Base-by-base conservation (phyloP, 2,797 vertebrate species). In the Rhynchotus rufescens region DNA sequence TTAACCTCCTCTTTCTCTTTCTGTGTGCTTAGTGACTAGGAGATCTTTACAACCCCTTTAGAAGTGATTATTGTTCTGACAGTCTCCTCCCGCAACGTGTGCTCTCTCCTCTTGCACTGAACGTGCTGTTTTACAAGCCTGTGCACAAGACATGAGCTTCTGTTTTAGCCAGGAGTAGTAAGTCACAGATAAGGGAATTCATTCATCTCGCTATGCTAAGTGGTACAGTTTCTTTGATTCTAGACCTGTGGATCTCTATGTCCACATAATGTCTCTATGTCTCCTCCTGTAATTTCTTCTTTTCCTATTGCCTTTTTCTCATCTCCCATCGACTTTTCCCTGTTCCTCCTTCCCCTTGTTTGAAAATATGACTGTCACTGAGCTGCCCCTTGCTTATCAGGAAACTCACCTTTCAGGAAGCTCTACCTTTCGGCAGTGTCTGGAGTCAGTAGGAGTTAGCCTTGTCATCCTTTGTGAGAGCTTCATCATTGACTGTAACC, bases 381-480 rank as follows among this genome's bases (percentile, higher is more conserved):
- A 89, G 85, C 76, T 90, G 44, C 81, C 42, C 68, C 76, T 92
- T 6, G 38, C 76, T 90, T 61, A 86, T 86, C 91, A 90, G 51
- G 56, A 86, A 92, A 76, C 22, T 25, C 75, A 81, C 72, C 67
- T 90, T 94, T 94, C 80, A 88, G 82, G 80, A 83, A 84, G 61
- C 91, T 38, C 87, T 77, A 62, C 74, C 65, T 93, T 69, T 93
- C 72, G 84, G 79, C 79, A 62, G 8, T 79, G 67, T 86, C 83
- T 92, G 73, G 92, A 92, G 89, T 85, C 83, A 75, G 88, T 71
- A 72, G 82, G 92, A 80, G 72, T 77, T 88, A 95, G 49, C 73
- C 93, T 92, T 95, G 78, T 91, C 96, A 90, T 93, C 93, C 68
- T 90, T 92, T 80, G 34, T 80, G 90, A 86, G 86, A 75, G 88